Base-by-base conservation (phyloP, 2,113 vertebrate genomes). In the Tragelaphus imberbis region DNA sequence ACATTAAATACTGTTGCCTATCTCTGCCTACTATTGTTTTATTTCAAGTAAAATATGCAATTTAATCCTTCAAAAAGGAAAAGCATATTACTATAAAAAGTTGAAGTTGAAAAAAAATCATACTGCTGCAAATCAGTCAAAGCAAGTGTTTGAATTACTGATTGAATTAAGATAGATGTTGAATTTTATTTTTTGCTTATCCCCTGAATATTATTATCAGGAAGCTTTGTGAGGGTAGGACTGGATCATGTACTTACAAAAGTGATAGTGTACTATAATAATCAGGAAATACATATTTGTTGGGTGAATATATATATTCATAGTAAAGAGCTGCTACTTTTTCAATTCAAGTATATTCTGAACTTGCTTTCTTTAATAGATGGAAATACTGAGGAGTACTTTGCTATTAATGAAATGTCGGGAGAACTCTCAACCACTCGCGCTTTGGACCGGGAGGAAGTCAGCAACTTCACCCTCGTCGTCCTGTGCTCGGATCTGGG, bases 401-500 rank as follows among this genome's bases (percentile, higher is more conserved):
- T 99, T 98, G 98, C 97, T 63, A 98, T 99, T 92, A 98, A 99
- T 97, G 98, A 98, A 85, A 98, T 98, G 0, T 99, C 99, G 19
- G 99, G 99, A 77, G 98, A 98, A 6, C 96, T 99, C 90, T 99
- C 99, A 94, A 98, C 99, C 90, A 98, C 98, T 12, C 98, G 68
- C 71, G 95, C 98, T 92, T 99, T 99, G 87, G 99, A 99, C 98
- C 98, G 99, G 88, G 99, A 99, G 91, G 99, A 99, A 11, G 71
- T 97, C 89, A 98, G 97, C 97, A 99, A 98, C 96, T 99, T 99
- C 90, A 99, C 98, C 23, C 99, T 99, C 55, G 94, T 97, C 53
- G 98, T 99, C 90, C 98, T 99, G 96, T 99, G 99, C 92, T 96
- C 30, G 30, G 99, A 99, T 96, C 87, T 98, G 28, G 99, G 99